phyloP scores from a whole-genome alignment of 1,140 invertebrate genomes.

The Brachionus rubens region DNA sequence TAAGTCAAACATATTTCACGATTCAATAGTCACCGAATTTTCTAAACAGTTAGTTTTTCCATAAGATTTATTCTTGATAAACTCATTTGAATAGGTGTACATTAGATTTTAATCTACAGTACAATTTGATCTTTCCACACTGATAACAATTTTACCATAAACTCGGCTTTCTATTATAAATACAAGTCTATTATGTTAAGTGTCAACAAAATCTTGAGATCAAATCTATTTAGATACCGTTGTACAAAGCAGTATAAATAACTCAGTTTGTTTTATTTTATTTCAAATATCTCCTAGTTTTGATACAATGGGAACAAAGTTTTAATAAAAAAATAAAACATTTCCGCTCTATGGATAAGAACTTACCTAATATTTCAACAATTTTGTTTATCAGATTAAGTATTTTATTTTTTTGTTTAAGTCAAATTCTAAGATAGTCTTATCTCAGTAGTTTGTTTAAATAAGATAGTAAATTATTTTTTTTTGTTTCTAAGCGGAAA shows the following conservation, averaged over 20 bases:
- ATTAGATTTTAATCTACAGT: conserved; percentile 30
- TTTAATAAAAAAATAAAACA: background rate
- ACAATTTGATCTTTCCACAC: background rate
- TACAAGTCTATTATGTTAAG: background rate
- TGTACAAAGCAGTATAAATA: too few species aligned
- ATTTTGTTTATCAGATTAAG: conserved; percentile 33
- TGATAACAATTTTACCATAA: conserved; percentile 15
- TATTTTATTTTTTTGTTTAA: conserved; percentile 1
- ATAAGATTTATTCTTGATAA: background rate
- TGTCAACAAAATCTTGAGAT: conserved; percentile 17
- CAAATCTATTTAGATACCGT: conserved; percentile 2
- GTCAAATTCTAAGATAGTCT: background rate
- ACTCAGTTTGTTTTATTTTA: conserved; percentile 4
- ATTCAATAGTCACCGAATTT: background rate
- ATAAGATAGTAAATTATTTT: background rate
- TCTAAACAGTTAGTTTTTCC: conserved; percentile 11
- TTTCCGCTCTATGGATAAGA: background rate
- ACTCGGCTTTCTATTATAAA: conserved; percentile 42
- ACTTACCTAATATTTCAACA: conserved; percentile 41
- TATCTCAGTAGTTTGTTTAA: background rate
- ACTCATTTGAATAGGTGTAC: background rate
- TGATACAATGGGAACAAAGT: background rate
- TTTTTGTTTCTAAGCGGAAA: background rate
- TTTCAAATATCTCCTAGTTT: conserved; percentile 9
- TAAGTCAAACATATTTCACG: conserved; percentile 2